Base-by-base conservation (phyloP, 2,113 vertebrate species). In the Kobus ellipsiprymnus region DNA sequence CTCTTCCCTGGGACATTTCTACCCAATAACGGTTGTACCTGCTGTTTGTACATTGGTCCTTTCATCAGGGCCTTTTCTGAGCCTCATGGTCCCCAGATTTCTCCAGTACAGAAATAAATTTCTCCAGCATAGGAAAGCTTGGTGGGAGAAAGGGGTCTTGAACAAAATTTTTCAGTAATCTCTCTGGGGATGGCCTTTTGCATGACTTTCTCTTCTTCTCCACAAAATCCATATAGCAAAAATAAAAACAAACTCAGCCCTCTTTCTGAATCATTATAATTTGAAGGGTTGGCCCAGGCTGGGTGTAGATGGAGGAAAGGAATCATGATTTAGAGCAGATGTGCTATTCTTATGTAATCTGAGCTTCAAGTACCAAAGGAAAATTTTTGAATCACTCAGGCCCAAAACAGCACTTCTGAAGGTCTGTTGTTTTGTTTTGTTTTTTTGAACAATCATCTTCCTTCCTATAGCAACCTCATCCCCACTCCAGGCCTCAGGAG, bases 321-420 rank as follows among this genome's bases (percentile, higher is more conserved):
- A 88, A 50, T 93, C 27, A 50, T 92, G 87, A 96, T 92, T 96
- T 81, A 48, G 46, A 97, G 94, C 77, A 97, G 93, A 96, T 94
- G 93, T 92, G 85, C 54, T 93, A 21, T 62, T 94, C 57, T 92
- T 88, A 78, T 3, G 25, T 94, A 92, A 91, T 55, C 57, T 93
- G 95, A 94, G 57, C 59, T 92, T 54, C 7, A 94, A 71, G 90
- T 80, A 83, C 92, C 11, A 46, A 60, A 95, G 80, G 67, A 86
- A 93, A 83, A 90, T 12, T 71, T 91, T 17, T 33, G 48, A 94
- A 81, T 90, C 64, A 52, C 40, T 90, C n/a, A 52, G 33, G 30
- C 60, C 82, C 54, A 29, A 90, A 96, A 71, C 30, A 87, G 40
- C 3, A 44, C 19, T 48, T 85, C 60, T 30, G 30, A 55, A 25